phyloP scores from a whole-genome alignment of 53 echinoderm and acorn worm genomes.

The Holothuria scabra region DNA sequence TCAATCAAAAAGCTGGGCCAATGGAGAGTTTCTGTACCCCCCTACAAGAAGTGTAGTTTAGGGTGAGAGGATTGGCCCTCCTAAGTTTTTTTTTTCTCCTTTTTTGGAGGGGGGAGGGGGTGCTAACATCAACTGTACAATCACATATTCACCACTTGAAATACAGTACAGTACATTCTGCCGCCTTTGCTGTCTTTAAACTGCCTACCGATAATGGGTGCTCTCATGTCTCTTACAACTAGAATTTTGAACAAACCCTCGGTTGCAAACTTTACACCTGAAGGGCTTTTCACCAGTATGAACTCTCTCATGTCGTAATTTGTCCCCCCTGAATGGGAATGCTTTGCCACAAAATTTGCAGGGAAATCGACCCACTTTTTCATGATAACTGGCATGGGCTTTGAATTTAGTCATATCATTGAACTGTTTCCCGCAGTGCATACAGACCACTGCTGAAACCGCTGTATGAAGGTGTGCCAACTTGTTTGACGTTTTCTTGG shows the following conservation, averaged over 20 bases:
- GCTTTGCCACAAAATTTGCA: conserved; percentile 5
- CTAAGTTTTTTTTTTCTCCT: no score
- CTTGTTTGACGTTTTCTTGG: no score
- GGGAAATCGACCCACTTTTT: not conserved
- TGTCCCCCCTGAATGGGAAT: not conserved
- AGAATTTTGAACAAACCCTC: not conserved
- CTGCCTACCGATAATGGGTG: not conserved
- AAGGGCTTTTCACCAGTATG: conserved; percentile 18
- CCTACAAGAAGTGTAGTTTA: no score
- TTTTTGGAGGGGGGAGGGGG: no score
- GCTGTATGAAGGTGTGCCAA: no score
- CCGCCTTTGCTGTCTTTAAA: no score
- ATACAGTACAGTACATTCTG: no score
- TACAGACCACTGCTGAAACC: not conserved
- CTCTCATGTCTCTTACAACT: not conserved
- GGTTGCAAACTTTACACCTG: not conserved
- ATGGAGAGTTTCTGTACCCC: no score
- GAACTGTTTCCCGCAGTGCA: conserved; percentile 18
- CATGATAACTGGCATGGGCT: not conserved
- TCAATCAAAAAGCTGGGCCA: no score
- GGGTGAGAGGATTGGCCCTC: no score
- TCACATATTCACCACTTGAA: no score
- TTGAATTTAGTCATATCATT: not conserved
- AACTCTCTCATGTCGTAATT: not conserved
- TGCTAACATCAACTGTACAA: no score